These are phyloP conservation scores for Ciconia boyciana DNA, from an alignment of 2,113 vertebrate species.

Conservation along the genomic window DNA sequence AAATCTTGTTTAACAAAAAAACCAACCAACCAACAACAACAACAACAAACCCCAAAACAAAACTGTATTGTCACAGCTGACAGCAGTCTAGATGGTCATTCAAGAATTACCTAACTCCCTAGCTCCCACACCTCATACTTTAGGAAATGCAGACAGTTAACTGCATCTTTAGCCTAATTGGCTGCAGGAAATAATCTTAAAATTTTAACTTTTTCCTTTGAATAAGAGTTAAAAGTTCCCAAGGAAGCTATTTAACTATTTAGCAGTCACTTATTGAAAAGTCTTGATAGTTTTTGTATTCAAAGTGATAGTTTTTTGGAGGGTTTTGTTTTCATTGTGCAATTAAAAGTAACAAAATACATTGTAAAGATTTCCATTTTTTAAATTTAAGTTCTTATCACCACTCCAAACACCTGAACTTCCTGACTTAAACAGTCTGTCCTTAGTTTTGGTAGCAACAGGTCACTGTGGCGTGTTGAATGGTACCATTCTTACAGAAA, in stretches of 20 bases:
- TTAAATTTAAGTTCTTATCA: not conserved
- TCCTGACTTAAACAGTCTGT: not conserved
- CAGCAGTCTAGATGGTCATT: not conserved
- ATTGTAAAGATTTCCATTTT: not conserved
- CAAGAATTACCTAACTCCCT: not conserved
- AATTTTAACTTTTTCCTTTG: not conserved
- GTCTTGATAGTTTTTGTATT: not conserved
- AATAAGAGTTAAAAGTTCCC: not conserved
- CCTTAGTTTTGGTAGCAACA: not conserved
- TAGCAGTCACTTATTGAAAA: not conserved
- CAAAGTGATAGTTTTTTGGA: not conserved
- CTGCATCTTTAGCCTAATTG: not conserved
- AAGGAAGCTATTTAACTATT: not conserved
- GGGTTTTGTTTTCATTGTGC: not conserved
- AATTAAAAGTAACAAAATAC: not conserved
- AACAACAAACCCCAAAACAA: too few relatives aligned
- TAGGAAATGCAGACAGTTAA: not conserved
- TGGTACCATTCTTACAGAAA: rapidly evolving
- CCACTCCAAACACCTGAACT: not conserved
- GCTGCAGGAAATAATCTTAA: not conserved
- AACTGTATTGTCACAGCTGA: not conserved
- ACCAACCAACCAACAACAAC: too few relatives aligned
- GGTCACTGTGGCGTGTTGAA: not conserved
- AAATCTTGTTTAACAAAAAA: not conserved
- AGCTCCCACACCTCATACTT: not conserved